Percentiles rank a stretch among this genome's conserved stretches.
Conservation (phyloP, 2,113 vertebrate genomes). For the Salvelinus sp. region DNA sequence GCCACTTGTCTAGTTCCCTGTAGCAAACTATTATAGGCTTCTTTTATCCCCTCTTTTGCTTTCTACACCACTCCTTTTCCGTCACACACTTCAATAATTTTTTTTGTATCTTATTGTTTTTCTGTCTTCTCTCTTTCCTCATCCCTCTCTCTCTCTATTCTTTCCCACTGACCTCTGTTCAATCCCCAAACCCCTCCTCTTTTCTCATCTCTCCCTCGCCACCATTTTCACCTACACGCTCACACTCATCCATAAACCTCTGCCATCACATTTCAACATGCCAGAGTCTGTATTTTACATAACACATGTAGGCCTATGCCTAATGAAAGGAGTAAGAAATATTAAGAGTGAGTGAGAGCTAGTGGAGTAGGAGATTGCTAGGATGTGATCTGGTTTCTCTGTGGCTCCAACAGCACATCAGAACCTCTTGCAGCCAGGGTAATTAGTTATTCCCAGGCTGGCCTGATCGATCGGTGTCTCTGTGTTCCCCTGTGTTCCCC, state of each 20-base stretch:
- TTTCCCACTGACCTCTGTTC: no score
- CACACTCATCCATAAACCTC: background rate
- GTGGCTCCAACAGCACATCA: constrained; percentile 65
- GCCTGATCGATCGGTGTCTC: constrained; percentile 67
- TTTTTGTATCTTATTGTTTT: background rate
- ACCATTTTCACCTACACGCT: background rate
- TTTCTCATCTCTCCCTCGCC: no score
- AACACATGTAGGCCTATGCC: background rate
- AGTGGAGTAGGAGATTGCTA: constrained; percentile 13
- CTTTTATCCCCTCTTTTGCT: background rate
- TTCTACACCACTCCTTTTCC: no score
- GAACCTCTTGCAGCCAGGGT: constrained; percentile 66
- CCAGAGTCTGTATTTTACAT: background rate
- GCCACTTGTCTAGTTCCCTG: background rate
- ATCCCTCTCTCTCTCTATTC: no score
- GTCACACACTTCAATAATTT: background rate
- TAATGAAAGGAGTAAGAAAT: background rate
- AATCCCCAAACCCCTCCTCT: no score
- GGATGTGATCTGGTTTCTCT: constrained; percentile 73
- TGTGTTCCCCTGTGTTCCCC: constrained; percentile 59
- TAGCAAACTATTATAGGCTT: background rate
- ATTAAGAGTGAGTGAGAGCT: background rate
- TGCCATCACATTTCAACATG: no score
- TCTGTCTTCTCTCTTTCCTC: no score
- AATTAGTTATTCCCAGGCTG: constrained; percentile 77